Evolutionary conservation across 2,797 vertebrate genomes (phyloP), one percentile per base, ranked within the genome.

Genomic region (Ibycter americanus): DNA sequence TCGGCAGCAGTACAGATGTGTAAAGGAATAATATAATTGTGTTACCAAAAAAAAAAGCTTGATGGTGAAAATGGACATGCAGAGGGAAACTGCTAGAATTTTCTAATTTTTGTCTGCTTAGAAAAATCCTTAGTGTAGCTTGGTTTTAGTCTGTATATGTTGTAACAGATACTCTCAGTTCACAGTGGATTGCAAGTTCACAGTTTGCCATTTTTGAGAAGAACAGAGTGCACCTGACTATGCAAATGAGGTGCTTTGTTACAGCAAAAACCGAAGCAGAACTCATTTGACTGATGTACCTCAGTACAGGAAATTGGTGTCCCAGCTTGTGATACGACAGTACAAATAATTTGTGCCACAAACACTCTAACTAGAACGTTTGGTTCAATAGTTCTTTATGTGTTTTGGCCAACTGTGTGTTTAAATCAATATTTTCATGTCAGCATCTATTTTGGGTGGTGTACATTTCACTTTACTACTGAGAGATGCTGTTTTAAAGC

Each of bases 121-220:
- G 32, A 55, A 90, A 90, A 83, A 40, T 71, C 26, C 10, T 40
- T 56, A 22, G 7, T 17, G 13, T 80, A 79, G 22, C 65, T 82
- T 73, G 15, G 29, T 65, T 80, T 58, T 49, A 47, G 36, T 58
- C 47, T 87, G 42, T 17, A 9, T 51, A 4, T 22, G 12, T 59
- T 87, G 36, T 66, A n/a, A 74, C 61, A 51, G 47, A n/a, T 44
- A 1, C 27, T 61, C 4, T 56, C 8, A 36, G 42, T 56, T 94
- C 51, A 27, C 26, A 32, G 61, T 47, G 27, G 22, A 26, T 52
- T 82, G 16, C 73, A 83, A 68, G 25, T 34, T 44, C 83, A 47
- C 72, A 92, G 27, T 80, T 77, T 85, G 65, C 90, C 2, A 34
- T 91, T 94, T 96, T 82, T 91, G 90, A 86, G 66, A 87, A 92